Conservation (phyloP, 2,888 invertebrate species). For the Melanotus villosus region DNA sequence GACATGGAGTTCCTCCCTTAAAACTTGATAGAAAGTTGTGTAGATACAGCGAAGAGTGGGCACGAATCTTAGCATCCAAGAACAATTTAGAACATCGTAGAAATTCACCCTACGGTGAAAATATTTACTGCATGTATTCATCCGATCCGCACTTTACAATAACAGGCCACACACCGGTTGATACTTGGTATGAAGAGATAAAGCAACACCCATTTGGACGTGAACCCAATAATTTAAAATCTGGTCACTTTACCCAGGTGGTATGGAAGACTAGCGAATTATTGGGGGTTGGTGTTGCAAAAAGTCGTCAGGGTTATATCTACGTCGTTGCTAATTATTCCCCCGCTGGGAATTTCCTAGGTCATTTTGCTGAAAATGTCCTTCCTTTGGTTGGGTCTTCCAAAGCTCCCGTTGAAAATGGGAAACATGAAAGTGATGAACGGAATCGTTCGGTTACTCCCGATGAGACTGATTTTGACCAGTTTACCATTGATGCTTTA, state of each 20-base stretch:
- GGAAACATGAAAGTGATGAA: slow-evolving; percentile 25
- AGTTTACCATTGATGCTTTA: slow-evolving; percentile 70
- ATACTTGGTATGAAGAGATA: slow-evolving; percentile 83
- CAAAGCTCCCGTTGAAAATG: slow-evolving; percentile 49
- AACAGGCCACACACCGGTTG: slow-evolving; percentile 80
- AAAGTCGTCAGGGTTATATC: slow-evolving; percentile 79
- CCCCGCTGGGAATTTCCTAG: slow-evolving; percentile 90
- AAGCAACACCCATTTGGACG: slow-evolving; percentile 75
- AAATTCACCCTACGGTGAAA: slow-evolving; percentile 86
- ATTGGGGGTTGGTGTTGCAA: slow-evolving; percentile 79
- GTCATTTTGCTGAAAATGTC: slow-evolving; percentile 82
- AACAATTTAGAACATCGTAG: slow-evolving; percentile 82
- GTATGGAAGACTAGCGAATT: slow-evolving; percentile 78
- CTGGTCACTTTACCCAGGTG: slow-evolving; percentile 82
- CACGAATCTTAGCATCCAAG: slow-evolving; percentile 76
- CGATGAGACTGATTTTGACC: slow-evolving; percentile 57
- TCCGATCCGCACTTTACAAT: slow-evolving; percentile 78
- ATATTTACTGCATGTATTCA: slow-evolving; percentile 84
- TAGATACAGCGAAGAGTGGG: slow-evolving; percentile 81
- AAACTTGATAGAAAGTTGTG: slow-evolving; percentile 76
- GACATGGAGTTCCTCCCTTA: slow-evolving; percentile 80
- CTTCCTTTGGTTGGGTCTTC: slow-evolving; percentile 68
- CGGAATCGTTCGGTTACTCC: not conserved
- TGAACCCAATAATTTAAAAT: slow-evolving; percentile 74
- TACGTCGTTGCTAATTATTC: slow-evolving; percentile 93